These are phyloP conservation scores for Microplitis deprimator DNA, from an alignment of 2,888 invertebrate genomes.

Conservation along the genomic window DNA sequence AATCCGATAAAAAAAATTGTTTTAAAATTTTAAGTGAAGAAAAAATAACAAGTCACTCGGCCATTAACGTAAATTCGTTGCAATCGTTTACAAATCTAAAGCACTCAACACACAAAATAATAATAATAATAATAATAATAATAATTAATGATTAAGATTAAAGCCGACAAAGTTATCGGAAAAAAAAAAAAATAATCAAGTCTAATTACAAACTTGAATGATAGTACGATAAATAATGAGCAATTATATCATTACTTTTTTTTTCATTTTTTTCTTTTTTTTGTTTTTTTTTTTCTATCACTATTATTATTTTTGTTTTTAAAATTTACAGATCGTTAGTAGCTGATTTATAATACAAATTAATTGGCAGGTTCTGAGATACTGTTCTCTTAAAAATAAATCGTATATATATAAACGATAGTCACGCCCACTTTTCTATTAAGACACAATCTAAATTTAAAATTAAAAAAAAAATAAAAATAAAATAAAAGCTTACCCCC, in stretches of 20 bases:
- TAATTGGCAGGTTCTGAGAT: neutral
- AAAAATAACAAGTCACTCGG: neutral
- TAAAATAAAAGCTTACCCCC: neutral
- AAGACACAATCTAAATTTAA: neutral
- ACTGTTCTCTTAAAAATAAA: no score
- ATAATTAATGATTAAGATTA: neutral
- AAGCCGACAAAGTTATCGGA: no score
- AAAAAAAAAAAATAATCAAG: no score
- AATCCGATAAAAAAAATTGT: neutral
- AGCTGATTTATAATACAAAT: slow-evolving; percentile 10
- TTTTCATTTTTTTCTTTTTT: neutral
- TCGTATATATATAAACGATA: no score
- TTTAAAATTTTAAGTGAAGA: neutral
- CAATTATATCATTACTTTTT: neutral
- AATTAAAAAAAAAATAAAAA: slow-evolving; percentile 9
- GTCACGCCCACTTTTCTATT: no score
- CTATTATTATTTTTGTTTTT: neutral
- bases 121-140: neutral
- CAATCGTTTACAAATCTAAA: neutral
- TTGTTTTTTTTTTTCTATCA: neutral
- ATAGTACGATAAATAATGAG: no score
- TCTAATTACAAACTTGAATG: no score
- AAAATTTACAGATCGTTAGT: slow-evolving; percentile 29
- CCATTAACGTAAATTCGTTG: neutral
- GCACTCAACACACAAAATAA: neutral